Evolutionary conservation across 2,888 invertebrate species (phyloP), one percentile per base, ranked within the genome.

Genomic region (Notodonta ziczac): DNA sequence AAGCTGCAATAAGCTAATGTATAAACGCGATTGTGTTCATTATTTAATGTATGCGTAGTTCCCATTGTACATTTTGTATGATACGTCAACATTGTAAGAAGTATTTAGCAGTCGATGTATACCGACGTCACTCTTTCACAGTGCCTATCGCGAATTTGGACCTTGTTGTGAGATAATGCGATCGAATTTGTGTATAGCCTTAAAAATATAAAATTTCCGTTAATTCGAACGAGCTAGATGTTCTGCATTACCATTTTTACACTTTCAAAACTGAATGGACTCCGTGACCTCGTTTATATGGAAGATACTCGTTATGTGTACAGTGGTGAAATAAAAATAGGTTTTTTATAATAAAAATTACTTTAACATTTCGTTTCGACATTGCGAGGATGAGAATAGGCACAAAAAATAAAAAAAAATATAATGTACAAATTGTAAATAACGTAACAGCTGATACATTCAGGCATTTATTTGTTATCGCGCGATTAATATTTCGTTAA

Each of bases 21-120:
- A 75, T 78, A 77, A 77, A 69, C 58, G 73, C 75, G 56, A 87
- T 85, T 90, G 91, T 91, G 91, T 90, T 91, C 91, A 91, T 89
- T 87, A 87, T 85, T 83, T 86, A 87, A 83, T 76, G 76, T 84
- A 81, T 78, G 75, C 78, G 77, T 83, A 85, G 79, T 68, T 79
- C 66, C 71, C 80, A 78, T 77, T 90, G 88, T 89, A 88, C 80
- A 88, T 86, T 87, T 74, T 88, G 85, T 89, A 88, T 82, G 60
- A 83, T 83, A 85, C 63, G 66, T 74, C 67, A 65, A 59, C 67
- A 62, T 66, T 63, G 59, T 68, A 69, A 68, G 69, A 72, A 69
- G 73, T 74, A 72, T 71, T 62, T 71, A 72, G 59, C 65, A 53
- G 63, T 63, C 67, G 64, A 54, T 67, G 63, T 75, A 70, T 64